Percentiles rank a stretch among this genome's conserved stretches.
Evolutionary conservation across 2,113 vertebrate species (phyloP).

Genomic region (Motacilla alba): DNA sequence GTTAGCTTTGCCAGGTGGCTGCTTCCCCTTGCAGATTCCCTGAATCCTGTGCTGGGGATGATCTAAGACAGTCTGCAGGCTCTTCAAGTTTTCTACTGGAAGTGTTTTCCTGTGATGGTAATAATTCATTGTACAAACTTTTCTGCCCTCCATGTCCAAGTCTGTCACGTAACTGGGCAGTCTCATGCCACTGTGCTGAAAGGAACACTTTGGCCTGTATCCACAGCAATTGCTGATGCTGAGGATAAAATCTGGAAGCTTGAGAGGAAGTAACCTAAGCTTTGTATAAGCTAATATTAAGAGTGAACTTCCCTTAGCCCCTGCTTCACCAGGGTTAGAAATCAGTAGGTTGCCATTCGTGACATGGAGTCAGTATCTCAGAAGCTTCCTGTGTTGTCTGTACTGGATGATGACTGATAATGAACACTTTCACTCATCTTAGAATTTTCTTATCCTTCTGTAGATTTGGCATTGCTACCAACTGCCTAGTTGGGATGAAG

Average conservation of each 20-base stretch:
- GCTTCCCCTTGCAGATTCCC: background rate
- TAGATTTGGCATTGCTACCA: background rate
- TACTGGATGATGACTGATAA: background rate
- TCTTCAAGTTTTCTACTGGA: background rate
- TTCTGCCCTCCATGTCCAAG: background rate
- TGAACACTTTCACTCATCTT: fast-evolving
- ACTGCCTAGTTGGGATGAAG: background rate
- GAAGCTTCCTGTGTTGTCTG: background rate
- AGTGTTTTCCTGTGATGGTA: background rate
- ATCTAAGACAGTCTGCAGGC: background rate
- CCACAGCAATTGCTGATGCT: background rate
- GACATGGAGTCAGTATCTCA: background rate
- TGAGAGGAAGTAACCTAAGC: background rate
- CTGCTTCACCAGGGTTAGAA: background rate
- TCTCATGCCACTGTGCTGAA: fast-evolving
- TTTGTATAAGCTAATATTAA: background rate
- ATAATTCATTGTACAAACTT: background rate
- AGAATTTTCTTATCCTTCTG: background rate
- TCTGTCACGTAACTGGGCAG: fast-evolving
- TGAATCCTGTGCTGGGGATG: background rate
- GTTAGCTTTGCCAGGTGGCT: background rate
- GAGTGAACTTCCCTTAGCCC: background rate
- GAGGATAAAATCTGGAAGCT: background rate
- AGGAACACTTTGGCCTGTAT: background rate
- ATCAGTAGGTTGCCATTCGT: background rate